phyloP scores from a whole-genome alignment of 2,113 vertebrate genomes.

The Cavia aperea region DNA sequence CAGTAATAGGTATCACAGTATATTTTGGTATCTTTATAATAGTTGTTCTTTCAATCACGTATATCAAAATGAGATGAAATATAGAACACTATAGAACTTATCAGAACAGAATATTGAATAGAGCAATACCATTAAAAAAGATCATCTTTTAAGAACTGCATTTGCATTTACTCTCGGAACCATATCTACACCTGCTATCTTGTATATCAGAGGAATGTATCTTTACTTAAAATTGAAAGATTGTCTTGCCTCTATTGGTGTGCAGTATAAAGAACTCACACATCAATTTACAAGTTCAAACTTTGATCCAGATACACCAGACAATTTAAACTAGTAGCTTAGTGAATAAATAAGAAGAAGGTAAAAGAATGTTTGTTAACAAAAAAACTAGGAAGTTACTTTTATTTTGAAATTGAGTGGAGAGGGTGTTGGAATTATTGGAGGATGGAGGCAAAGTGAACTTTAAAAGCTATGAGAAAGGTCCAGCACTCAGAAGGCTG shows the following conservation, averaged over 20 bases:
- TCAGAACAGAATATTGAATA: too few relatives aligned
- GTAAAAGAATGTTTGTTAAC: background rate
- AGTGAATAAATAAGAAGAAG: background rate
- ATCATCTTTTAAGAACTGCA: background rate
- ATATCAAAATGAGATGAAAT: too few relatives aligned
- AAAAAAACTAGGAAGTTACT: background rate
- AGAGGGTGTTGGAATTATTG: background rate
- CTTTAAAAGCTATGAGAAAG: background rate
- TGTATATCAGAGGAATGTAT: background rate
- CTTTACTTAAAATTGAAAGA: slow-evolving; percentile 1
- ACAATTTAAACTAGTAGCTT: background rate
- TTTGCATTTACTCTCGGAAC: slow-evolving; percentile 8
- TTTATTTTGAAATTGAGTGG: background rate
- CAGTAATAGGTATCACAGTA: too few relatives aligned
- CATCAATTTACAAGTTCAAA: background rate
- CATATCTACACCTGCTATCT: background rate
- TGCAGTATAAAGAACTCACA: background rate
- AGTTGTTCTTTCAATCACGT: too few relatives aligned
- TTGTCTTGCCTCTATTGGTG: background rate
- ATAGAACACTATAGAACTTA: too few relatives aligned
- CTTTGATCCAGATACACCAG: background rate
- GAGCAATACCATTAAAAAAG: too few relatives aligned
- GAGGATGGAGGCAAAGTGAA: background rate
- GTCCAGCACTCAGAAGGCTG: background rate
- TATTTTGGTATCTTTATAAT: too few relatives aligned